These are phyloP conservation scores for Pandion haliaetus DNA, from an alignment of 2,113 vertebrate species.

Conservation along the genomic window DNA sequence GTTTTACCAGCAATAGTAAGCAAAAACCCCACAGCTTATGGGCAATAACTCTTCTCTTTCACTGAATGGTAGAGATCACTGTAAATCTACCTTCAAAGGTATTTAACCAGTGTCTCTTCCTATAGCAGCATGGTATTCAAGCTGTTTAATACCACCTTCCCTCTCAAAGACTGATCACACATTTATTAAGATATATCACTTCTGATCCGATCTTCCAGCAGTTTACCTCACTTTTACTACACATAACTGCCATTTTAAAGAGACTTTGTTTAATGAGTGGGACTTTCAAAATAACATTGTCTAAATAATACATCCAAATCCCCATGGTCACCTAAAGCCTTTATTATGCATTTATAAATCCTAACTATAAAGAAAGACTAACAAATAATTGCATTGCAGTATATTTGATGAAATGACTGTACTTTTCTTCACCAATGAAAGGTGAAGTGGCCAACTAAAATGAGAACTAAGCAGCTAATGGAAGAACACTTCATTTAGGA, in stretches of 20 bases:
- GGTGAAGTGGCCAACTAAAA: background rate
- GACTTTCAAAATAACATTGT: background rate
- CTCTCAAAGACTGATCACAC: background rate
- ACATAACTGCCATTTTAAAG: background rate
- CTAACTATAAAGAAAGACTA: background rate
- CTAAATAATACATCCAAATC: background rate
- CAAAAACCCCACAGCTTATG: background rate
- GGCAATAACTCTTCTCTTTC: background rate
- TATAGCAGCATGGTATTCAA: background rate
- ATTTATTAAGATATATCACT: background rate
- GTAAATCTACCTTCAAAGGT: background rate
- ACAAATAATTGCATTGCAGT: background rate
- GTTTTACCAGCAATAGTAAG: background rate
- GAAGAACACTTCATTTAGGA: slow-evolving; percentile 31
- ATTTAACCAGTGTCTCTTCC: background rate
- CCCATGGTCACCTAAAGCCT: background rate
- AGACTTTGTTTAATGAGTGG: background rate
- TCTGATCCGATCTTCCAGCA: background rate
- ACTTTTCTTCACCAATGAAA: background rate
- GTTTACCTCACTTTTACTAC: background rate
- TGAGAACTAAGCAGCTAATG: slow-evolving; percentile 16
- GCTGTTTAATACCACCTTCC: background rate
- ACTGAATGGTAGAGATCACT: background rate
- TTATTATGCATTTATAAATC: background rate
- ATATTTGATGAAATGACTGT: background rate